These are phyloP conservation scores for Xestobium rufovillosum DNA, from an alignment of 2,888 invertebrate genomes.

Conservation along the genomic window DNA sequence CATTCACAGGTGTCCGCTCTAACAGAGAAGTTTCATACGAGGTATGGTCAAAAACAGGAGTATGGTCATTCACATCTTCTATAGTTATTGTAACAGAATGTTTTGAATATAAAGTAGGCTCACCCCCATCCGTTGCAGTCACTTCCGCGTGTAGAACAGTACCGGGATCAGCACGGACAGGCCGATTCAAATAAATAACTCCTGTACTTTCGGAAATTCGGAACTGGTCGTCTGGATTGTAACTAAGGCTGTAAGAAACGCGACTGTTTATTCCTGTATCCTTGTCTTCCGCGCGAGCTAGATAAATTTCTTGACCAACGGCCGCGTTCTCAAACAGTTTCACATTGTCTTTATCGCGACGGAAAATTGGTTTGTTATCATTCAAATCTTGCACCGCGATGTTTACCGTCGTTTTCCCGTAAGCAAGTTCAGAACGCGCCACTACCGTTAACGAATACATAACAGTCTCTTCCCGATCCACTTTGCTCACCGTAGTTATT, in stretches of 20 bases:
- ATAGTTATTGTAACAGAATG: conserved; percentile 65
- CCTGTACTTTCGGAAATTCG: conserved; percentile 80
- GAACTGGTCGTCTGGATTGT: conserved; percentile 75
- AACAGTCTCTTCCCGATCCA: conserved; percentile 77
- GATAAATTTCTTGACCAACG: conserved; percentile 86
- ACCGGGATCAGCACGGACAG: conserved; percentile 68
- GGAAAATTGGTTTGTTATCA: conserved; percentile 83
- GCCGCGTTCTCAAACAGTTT: conserved; percentile 81
- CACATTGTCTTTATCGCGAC: conserved; percentile 71
- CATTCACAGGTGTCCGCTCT: conserved; percentile 87
- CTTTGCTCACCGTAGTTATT: conserved; percentile 66
- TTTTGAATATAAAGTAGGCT: conserved; percentile 65
- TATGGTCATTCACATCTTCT: conserved; percentile 91
- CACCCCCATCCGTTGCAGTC: conserved; percentile 78
- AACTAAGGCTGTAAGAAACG: conserved; percentile 71
- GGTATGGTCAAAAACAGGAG: conserved; percentile 86
- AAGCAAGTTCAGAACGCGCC: conserved; percentile 68
- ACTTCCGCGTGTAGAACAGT: conserved; percentile 67
- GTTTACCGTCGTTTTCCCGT: conserved; percentile 71
- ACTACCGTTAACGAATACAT: conserved; percentile 73
- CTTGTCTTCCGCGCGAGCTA: conserved; percentile 77
- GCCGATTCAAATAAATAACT: conserved; percentile 78
- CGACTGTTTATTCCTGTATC: conserved; percentile 87
- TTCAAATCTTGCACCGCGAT: conserved; percentile 81
- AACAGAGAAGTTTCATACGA: conserved; percentile 87